Evolutionary conservation across 2,113 vertebrate genomes (phyloP).

Genomic region (Cololabis saira): DNA sequence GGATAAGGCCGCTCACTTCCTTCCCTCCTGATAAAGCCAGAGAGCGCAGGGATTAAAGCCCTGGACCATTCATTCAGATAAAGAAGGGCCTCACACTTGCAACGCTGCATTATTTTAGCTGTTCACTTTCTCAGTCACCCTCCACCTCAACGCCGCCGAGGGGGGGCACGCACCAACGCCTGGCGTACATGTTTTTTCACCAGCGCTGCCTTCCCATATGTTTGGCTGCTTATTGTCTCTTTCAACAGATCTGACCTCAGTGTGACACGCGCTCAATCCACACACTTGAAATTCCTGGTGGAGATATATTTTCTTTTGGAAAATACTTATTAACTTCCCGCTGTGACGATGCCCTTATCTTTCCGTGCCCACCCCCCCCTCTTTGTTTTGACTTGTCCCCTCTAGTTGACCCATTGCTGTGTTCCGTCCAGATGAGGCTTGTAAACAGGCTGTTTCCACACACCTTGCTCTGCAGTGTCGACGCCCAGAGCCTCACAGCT

Average conservation of each 20-base stretch:
- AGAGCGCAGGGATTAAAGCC: conserved; percentile 61
- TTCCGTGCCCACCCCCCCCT: conserved; percentile 60
- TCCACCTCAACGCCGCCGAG: conserved; percentile 3
- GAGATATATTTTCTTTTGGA: conserved; percentile 60
- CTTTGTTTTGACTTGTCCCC: conserved; percentile 80
- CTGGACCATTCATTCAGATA: conserved; percentile 71
- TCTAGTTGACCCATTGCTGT: conserved; percentile 74
- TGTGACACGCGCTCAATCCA: conserved; percentile 62
- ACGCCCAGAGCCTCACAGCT: conserved; percentile 76
- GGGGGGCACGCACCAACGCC: conserved; percentile 40
- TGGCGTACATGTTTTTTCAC: conserved; percentile 41
- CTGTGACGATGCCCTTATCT: conserved; percentile 25
- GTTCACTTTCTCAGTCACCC: conserved; percentile 59
- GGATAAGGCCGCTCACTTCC: conserved; percentile 78
- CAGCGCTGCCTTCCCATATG: conserved; percentile 35
- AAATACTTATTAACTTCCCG: conserved; percentile 75
- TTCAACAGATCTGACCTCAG: conserved; percentile 67
- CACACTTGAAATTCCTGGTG: conserved; percentile 67
- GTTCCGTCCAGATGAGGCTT: conserved; percentile 79
- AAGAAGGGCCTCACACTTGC: conserved; percentile 50
- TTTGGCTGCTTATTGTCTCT: conserved; percentile 56
- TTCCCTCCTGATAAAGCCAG: conserved; percentile 75
- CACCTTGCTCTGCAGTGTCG: conserved; percentile 80
- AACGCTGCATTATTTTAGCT: conserved; percentile 71
- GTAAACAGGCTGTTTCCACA: conserved; percentile 84